Conservation (phyloP, 2,888 invertebrate species). For the Alviniconcha strummeri region DNA sequence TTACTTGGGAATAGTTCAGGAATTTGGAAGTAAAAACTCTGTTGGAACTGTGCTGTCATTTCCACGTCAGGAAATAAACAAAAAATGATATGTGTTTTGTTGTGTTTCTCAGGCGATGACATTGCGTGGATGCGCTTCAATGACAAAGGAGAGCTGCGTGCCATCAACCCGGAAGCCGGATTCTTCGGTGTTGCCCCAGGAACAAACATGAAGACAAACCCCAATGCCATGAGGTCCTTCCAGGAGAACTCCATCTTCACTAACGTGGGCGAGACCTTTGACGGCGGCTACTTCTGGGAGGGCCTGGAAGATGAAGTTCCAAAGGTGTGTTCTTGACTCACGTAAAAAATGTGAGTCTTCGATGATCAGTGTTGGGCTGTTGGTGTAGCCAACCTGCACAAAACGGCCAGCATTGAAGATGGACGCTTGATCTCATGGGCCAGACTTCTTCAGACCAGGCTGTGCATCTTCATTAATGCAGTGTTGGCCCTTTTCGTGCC, state of each 20-base stretch:
- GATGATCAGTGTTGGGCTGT: too few relatives aligned
- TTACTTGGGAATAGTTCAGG: too few relatives aligned
- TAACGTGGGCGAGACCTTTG: conserved; percentile 94
- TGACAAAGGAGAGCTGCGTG: conserved; percentile 85
- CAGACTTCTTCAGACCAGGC: too few relatives aligned
- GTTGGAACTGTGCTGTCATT: too few relatives aligned
- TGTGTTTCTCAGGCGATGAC: conserved; percentile 81
- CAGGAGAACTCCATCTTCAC: conserved; percentile 96
- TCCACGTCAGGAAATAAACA: too few relatives aligned
- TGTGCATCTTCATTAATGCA: too few relatives aligned
- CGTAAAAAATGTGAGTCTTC: too few relatives aligned
- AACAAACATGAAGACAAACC: conserved; percentile 93
- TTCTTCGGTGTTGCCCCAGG: conserved; percentile 99
- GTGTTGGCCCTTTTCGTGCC: too few relatives aligned
- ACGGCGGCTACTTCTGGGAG: conserved; percentile 99
- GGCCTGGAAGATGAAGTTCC: conserved; percentile 88
- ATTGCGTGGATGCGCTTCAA: conserved; percentile 88
- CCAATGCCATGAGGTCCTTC: conserved; percentile 95
- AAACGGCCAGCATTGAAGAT: too few relatives aligned
- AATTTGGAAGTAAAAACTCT: too few relatives aligned
- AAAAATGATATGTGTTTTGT: too few relatives aligned
- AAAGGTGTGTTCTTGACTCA: conserved; percentile 32
- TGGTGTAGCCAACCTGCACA: too few relatives aligned
- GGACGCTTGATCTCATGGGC: background rate
- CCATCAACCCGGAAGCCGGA: conserved; percentile 98